Base-by-base conservation (phyloP, 2,888 invertebrate genomes). In the Camponotus fellah region DNA sequence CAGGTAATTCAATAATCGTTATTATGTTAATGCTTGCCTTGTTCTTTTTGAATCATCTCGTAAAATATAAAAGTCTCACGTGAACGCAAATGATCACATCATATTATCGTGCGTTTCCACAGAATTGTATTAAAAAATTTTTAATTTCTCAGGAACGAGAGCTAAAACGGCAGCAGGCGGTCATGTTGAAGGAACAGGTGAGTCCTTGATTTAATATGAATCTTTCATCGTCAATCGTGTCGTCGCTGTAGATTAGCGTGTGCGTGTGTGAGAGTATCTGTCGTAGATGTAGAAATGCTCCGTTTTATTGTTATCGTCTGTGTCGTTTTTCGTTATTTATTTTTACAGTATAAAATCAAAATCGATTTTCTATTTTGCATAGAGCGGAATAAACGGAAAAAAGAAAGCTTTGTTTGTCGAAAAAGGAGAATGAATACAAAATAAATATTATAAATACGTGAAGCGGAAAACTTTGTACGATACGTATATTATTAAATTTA, bases 141-240 rank as follows among this genome's bases (percentile, higher is more conserved):
- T 92, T 96, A 75, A 87, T 96, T 95, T 96, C 97, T 83, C 96
- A 98, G 98, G 98, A 99, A 95, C 96, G 98, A 94, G 98, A 99
- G 95, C 95, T 98, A 93, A 98, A 98, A 95, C 96, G 98, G 93
- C 98, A 98, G 94, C 98, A 98, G 94, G 97, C 98, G 74, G 97
- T 98, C 88, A 96, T 98, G 93, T 96, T 98, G 91, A 98, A 98
- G 95, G 98, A 98, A 95, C 98, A 98, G 97, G 98, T 98, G 96
- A 96, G 96, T 94, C 85, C 0, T 43, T 14, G 62, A 49, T 72
- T 34, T 43, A 83, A 79, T 85, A 76, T 64, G 77, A 85, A 77
- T 62, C 43, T 68, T 86, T 80, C 69, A 1, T 2, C 10, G n/a
- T 46, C 74, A 76, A 84, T 83, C 85, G 65, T 85, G 56, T 84